Base-by-base conservation (phyloP, 2,888 invertebrate species). In the Eupithecia inturbata region DNA sequence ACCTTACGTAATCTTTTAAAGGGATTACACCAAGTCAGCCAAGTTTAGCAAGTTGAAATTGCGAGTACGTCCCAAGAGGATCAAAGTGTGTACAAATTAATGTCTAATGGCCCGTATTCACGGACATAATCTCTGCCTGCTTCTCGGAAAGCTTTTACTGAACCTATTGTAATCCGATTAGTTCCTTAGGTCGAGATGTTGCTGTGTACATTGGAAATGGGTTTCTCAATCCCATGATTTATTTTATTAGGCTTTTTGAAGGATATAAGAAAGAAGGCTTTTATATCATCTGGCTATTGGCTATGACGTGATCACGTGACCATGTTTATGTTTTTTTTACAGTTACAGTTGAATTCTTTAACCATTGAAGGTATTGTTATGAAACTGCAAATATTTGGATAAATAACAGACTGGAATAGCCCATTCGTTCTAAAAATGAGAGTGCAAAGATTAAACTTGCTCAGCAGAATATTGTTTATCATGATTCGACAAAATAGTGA, bases 101-200 rank as follows among this genome's bases (percentile, higher is more conserved):
- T 75, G 72, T 70, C 66, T 73, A 71, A 71, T 73, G 66, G 66
- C 45, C 68, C 68, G 67, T 71, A n/a, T 67, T 28, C 67, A 31
- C 19, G 68, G 60, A 45, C 41, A 67, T 28, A n/a, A 67, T 60
- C 66, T 57, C 66, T 16, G 67, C 31, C 67, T 67, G n/a, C 28
- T 63, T 71, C 66, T 71, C 60, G 66, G 72, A 75, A 73, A 73
- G 72, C 70, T 73, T 72, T 75, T 73, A 73, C 72, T 75, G 75
- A 75, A 75, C 70, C 72, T 71, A 68, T 60, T 70, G 68, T 75
- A 75, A 75, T 75, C 66, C 72, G 75, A 75, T 75, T 75, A 71
- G 72, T 71, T 49, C 68, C 70, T 66, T 45, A 31, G 70, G 22
- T 63, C 26, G 31, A 67, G n/a, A 57, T 66, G 64, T 66, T 69